Percentiles rank a stretch among this genome's conserved stretches.
Evolutionary conservation across 2,888 invertebrate species (phyloP).

Genomic region (Ophioninae sp.): DNA sequence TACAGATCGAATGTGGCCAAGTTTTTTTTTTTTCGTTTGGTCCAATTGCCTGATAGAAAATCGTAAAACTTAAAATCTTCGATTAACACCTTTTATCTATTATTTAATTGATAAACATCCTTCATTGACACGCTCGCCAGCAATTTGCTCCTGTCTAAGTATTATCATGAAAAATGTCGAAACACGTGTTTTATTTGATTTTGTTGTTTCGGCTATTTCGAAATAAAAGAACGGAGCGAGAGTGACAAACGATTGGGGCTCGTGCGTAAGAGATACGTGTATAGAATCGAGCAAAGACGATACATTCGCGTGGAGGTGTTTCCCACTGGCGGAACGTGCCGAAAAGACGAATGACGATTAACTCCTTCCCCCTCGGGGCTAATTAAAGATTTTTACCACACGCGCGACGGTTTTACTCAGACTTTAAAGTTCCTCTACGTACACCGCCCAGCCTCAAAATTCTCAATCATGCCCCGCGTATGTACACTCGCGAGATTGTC

Average conservation of each 20-base stretch:
- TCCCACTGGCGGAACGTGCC: slow-evolving; percentile 51
- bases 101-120: not conserved
- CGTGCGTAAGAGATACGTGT: not conserved
- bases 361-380: slow-evolving; percentile 24
- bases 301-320: slow-evolving; percentile 9
- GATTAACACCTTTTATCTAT: not conserved
- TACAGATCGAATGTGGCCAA: not conserved
- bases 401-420: slow-evolving; percentile 21
- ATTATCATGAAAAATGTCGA: not conserved
- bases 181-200: not conserved
- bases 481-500: slow-evolving; percentile 29
- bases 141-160: no score
- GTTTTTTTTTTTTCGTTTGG: not conserved
- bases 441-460: slow-evolving; percentile 20
- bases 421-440: slow-evolving; percentile 19
- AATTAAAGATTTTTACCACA: slow-evolving; percentile 59
- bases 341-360: slow-evolving; percentile 61
- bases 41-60: not conserved
- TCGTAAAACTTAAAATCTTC: not conserved
- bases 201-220: not conserved
- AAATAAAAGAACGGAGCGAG: not conserved
- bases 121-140: no score
- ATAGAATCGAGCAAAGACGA: not conserved
- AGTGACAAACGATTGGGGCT: slow-evolving; percentile 5
- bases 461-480: slow-evolving; percentile 33